These are phyloP conservation scores for Exaiptasia diaphana DNA, from an alignment of 64 coral and sea anemone species.

Conservation along the genomic window DNA sequence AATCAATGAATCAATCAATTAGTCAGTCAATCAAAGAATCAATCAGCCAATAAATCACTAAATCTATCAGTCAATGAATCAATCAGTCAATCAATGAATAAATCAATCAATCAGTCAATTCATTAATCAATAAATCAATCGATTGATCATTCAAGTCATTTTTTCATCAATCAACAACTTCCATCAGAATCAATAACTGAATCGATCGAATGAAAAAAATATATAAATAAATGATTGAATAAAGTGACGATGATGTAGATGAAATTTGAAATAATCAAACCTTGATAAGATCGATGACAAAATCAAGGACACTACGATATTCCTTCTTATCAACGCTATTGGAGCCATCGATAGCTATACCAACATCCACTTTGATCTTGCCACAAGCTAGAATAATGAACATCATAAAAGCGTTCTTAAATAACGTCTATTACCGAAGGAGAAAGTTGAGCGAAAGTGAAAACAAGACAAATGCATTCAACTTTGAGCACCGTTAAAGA, in stretches of 20 bases:
- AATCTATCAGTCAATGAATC: background rate
- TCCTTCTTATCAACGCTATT: slow-evolving; percentile 64
- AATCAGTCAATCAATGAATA: background rate
- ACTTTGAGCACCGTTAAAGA: too few relatives aligned
- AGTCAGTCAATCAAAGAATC: background rate
- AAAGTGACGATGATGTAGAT: background rate
- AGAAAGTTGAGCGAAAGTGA: too few relatives aligned
- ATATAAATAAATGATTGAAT: background rate
- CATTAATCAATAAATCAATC: background rate
- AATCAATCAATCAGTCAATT: background rate
- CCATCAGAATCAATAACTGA: background rate
- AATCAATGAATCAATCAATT: background rate
- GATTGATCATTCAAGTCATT: too few relatives aligned
- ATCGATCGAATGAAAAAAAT: background rate
- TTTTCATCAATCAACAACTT: background rate
- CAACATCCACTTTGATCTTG: slow-evolving; percentile 40
- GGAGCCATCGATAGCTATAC: slow-evolving; percentile 78
- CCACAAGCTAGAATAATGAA: slow-evolving; percentile 52
- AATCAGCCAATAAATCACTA: background rate
- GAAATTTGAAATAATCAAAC: background rate
- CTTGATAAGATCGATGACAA: slow-evolving; percentile 67
- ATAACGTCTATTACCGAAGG: too few relatives aligned
- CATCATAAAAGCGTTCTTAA: background rate
- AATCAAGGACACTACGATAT: slow-evolving; percentile 67
- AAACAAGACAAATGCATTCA: too few relatives aligned